Base-by-base conservation (phyloP, 2,113 vertebrate genomes). In the Cynoglossus semilaevis region DNA sequence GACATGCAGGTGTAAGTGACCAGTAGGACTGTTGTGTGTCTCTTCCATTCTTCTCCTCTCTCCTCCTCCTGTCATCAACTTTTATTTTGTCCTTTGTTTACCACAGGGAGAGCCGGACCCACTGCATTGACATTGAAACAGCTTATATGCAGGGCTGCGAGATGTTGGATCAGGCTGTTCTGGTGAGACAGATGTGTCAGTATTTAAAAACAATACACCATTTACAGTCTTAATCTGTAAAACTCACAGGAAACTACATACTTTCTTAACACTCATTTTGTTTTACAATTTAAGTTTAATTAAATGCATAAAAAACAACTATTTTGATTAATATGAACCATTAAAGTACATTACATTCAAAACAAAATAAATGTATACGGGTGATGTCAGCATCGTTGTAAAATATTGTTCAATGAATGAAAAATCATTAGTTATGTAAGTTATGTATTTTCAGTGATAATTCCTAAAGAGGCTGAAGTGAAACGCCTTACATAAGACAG, bases 61-160 rank as follows among this genome's bases (percentile, higher is more conserved):
- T 44, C 17, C 14, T 16, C 14, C 42, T 13, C 14, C 43, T 41
- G 15, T 38, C 13, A 43, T 35, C 12, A 45, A 15, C 18, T 7
- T 18, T 50, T 9, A 58, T 4, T 8, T 1, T 8, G 2, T 1
- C 18, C 19, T 71, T 44, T 59, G 47, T 76, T 57, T 36, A 40
- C 29, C 0, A 0, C 84, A 98, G 96, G 82, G 96, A 96, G 85
- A 93, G 93, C 83, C 89, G 95, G 7, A 93, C 92, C 0, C 94
- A 97, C 83, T 97, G 94, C 86, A 95, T 97, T 37, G 95, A 98
- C 72, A 95, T 97, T 36, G 95, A 98, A 84, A 96, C 94, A 0
- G 95, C 96, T 0, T 96, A 97, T 51, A 81, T 93, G 64, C 94
- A 95, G 74, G 95, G 95, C 35, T 97, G 95, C 66, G 92, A 98